Evolutionary conservation across 1,140 invertebrate species (phyloP).

Genomic region (Piezodorus guildinii): DNA sequence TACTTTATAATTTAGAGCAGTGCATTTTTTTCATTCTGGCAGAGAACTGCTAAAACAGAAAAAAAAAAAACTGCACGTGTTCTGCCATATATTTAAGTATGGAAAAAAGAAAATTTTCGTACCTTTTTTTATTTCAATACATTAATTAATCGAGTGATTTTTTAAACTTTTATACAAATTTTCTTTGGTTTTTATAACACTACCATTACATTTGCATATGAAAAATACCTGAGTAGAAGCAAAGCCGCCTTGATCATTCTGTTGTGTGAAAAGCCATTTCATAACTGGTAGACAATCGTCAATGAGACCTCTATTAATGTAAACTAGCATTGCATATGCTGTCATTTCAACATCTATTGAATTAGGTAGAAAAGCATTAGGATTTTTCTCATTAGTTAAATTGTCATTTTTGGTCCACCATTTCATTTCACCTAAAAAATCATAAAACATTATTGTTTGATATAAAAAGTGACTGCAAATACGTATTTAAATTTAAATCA

Average conservation of each 20-base stretch:
- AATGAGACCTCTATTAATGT: conserved; percentile 50
- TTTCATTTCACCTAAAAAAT: conserved; percentile 35
- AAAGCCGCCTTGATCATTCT: conserved; percentile 72
- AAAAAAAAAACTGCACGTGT: too few relatives aligned
- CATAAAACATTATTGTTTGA: not conserved
- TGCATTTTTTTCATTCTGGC: too few relatives aligned
- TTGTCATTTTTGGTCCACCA: conserved; percentile 56
- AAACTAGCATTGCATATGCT: conserved; percentile 63
- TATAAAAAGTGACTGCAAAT: not conserved
- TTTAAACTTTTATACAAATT: too few relatives aligned
- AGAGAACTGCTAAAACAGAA: too few relatives aligned
- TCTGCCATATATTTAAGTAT: too few relatives aligned
- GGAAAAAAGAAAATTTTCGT: too few relatives aligned
- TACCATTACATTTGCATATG: too few relatives aligned
- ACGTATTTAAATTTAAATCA: conserved; percentile 27
- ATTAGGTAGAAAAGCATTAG: conserved; percentile 54
- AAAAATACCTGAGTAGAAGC: conserved; percentile 51
- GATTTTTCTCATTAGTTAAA: conserved; percentile 45
- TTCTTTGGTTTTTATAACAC: too few relatives aligned
- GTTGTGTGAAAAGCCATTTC: conserved; percentile 69
- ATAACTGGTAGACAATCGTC: conserved; percentile 65
- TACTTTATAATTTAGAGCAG: too few relatives aligned
- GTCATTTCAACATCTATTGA: conserved; percentile 80
- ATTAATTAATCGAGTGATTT: too few relatives aligned
- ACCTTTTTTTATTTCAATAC: too few relatives aligned